phyloP scores from a whole-genome alignment of 2,797 vertebrate genomes.

The Picus viridis region DNA sequence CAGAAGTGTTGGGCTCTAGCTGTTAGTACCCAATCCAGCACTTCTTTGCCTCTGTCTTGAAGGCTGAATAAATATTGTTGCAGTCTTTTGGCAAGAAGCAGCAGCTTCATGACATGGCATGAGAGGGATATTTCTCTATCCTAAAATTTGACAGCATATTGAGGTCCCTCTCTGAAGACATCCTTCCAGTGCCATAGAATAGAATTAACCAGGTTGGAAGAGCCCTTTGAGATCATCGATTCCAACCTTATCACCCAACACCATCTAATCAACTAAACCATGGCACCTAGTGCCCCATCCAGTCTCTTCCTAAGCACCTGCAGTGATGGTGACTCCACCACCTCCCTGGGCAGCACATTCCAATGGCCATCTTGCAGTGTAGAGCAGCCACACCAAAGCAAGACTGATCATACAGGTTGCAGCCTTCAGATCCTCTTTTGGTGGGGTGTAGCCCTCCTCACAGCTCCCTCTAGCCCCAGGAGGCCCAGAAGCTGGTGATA shows the following conservation, averaged over 20 bases:
- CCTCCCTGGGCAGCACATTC: no score
- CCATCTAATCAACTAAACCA: no score
- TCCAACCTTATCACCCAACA: no score
- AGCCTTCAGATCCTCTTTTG: not conserved
- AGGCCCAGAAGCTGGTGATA: not conserved
- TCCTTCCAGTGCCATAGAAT: not conserved
- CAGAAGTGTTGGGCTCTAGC: not conserved
- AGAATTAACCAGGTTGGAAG: no score
- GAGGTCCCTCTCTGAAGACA: not conserved
- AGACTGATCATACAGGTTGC: not conserved
- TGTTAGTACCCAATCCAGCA: not conserved
- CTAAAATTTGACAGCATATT: not conserved
- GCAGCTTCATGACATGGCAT: accelerated
- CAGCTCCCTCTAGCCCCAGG: not conserved
- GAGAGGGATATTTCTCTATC: not conserved
- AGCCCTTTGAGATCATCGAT: no score
- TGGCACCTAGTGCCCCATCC: no score
- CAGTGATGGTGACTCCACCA: no score
- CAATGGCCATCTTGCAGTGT: not conserved
- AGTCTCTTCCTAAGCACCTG: no score
- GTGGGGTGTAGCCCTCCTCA: not conserved
- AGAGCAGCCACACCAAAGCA: not conserved
- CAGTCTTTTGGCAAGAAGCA: not conserved
- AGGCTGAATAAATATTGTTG: not conserved
- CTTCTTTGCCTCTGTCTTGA: not conserved